A percentile compares a stretch with the other conserved stretches of the same genome.
Evolutionary conservation across 1,140 invertebrate genomes (phyloP).

Genomic region (Drosophila leontia): DNA sequence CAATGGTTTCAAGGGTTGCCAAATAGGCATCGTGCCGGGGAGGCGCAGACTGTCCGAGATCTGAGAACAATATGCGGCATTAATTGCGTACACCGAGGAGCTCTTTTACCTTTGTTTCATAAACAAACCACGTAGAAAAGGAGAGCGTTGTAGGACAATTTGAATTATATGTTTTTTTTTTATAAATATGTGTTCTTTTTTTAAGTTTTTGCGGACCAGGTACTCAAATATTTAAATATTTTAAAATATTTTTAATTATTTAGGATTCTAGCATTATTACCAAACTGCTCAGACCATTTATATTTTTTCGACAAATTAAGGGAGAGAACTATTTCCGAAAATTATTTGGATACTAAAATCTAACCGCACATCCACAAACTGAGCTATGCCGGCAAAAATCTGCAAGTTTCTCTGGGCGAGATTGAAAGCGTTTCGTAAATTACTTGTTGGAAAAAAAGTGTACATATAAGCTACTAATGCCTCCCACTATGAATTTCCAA

Average conservation of each 20-base stretch:
- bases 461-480: slow-evolving; percentile 20
- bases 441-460: slow-evolving; percentile 62
- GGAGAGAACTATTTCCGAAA: slow-evolving; percentile 63
- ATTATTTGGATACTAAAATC: slow-evolving; percentile 69
- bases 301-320: not conserved
- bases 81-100: slow-evolving; percentile 59
- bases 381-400: slow-evolving; percentile 54
- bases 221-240: not conserved
- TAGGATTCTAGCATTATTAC: not conserved
- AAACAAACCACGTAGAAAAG: slow-evolving; percentile 36
- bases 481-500: slow-evolving; percentile 13
- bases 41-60: not conserved
- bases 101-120: slow-evolving; percentile 75
- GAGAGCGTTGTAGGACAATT: not conserved
- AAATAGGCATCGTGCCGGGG: not conserved
- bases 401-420: slow-evolving; percentile 63
- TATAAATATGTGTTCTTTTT: not conserved
- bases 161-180: slow-evolving; percentile 33
- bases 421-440: slow-evolving; percentile 62
- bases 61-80: slow-evolving; percentile 72
- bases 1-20: slow-evolving; percentile 47
- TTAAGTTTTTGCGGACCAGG: not conserved
- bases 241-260: not conserved
- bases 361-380: slow-evolving; percentile 57
- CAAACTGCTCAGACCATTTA: not conserved